These are phyloP conservation scores for Arrhamphus sclerolepis DNA, from an alignment of 2,797 vertebrate species.

Conservation along the genomic window DNA sequence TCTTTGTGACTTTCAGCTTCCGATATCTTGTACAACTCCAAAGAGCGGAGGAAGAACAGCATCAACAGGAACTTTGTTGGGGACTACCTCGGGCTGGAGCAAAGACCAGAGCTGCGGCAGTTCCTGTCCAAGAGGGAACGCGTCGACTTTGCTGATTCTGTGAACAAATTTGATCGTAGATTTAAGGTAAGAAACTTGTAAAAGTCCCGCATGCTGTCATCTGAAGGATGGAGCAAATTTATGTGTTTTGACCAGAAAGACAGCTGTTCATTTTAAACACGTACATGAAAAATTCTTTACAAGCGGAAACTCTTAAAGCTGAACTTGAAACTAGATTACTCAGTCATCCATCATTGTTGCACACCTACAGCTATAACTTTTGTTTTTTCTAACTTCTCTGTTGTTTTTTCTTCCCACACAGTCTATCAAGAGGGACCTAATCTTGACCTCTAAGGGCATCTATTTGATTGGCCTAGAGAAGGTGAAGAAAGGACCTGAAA, in stretches of 20 bases:
- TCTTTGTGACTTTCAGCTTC: constrained; percentile 81
- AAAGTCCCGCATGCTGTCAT: no score
- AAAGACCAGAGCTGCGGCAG: constrained; percentile 90
- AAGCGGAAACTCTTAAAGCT: no score
- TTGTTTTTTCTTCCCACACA: constrained; percentile 50
- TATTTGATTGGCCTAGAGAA: constrained; percentile 96
- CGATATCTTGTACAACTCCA: constrained; percentile 94
- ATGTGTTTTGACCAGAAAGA: not conserved
- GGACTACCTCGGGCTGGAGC: constrained; percentile 96
- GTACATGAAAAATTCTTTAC: no score
- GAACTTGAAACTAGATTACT: not conserved
- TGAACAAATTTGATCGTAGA: constrained; percentile 95
- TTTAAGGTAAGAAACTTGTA: constrained; percentile 91
- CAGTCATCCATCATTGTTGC: constrained; percentile 6
- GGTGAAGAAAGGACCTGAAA: constrained; percentile 95
- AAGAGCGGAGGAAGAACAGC: constrained; percentile 93
- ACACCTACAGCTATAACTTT: constrained; percentile 24
- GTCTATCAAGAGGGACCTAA: constrained; percentile 94
- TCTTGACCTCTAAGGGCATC: constrained; percentile 91
- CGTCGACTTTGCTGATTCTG: constrained; percentile 90
- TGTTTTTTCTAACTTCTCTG: constrained; percentile 32
- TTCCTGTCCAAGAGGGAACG: constrained; percentile 93
- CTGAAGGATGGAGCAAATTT: not conserved
- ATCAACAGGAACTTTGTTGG: constrained; percentile 98
- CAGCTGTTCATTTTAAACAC: no score